Evolutionary conservation across 2,797 vertebrate genomes (phyloP), one percentile per base, ranked within the genome.

Genomic region (Myripristis jacobus): DNA sequence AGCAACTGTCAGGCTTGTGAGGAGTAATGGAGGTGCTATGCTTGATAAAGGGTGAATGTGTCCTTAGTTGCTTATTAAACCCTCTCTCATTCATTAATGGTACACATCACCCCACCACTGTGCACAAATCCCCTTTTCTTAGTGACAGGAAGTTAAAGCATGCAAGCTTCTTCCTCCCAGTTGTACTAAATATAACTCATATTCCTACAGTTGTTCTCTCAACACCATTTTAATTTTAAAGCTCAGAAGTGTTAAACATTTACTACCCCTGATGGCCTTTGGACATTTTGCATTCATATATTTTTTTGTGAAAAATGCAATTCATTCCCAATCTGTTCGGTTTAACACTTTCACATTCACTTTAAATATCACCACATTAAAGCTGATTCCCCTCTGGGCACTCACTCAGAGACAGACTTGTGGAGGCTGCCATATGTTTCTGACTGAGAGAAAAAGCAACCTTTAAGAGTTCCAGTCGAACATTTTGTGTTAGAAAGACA

Each of bases 21-120:
- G 73, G 61, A 81, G 74, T 85, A 89, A 87, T 88, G 77, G 70
- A 85, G 68, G 80, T 47, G 66, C 77, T 82, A 81, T 24, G 58
- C 85, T 85, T 83, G 44, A 61, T 80, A 41, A 41, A 13, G 36
- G 36, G 11, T 41, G 11, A 41, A 3, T 15, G 36, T 41, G 36
- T 41, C 36, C 36, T 41, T n/a, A 46, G n/a, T 15, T 44, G 13
- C 13, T 44, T 2, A 18, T 46, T 46, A 46, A 46, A 46, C 16
- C 4, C n/a, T 19, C 15, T 15, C 41, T 44, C 16, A 44, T 44
- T 44, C 16, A 18, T 34, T 51, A 54, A 27, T 3, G 24, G 5
- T 25, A 27, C 15, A 53, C 66, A 56, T 36, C 1, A 53, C 53
- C n/a, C 31, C 18, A 48, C 34, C 43, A 13, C 25, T 43, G 44